Base-by-base conservation (phyloP, 2,797 vertebrate genomes). In the Gambelia wislizenii region DNA sequence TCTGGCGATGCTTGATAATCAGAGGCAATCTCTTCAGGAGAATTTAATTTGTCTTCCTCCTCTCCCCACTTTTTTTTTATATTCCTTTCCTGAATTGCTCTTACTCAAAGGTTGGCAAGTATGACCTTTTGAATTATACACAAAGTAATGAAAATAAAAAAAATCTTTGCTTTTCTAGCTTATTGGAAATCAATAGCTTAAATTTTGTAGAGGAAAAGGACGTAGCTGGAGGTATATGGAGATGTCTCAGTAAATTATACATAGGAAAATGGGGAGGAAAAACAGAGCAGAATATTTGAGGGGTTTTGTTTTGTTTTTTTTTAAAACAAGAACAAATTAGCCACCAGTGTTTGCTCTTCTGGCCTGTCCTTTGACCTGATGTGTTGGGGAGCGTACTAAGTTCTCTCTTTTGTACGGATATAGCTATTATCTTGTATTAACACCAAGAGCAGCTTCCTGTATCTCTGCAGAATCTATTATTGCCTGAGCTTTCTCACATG, bases 121-220 rank as follows among this genome's bases (percentile, higher is more conserved):
- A 25, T 22, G 56, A 54, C 54, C 25, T 25, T 44, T 9, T 78
- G 16, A 61, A 49, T 84, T 78, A 72, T 79, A 72, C 36, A n/a
- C 54, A 39, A 52, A 90, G 78, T 49, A 72, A 61, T 30, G 64
- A 69, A 87, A 84, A 61, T 87, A 47, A 72, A 89, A 72, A 89
- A 61, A 67, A 72, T 44, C 13, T 56, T 69, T 84, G 12, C 52
- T 83, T 72, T 81, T 54, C 25, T 72, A 42, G 67, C 16, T 83
- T 78, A 70, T n/a, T n/a, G n/a, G n/a, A n/a, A n/a, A n/a, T 92
- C 87, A 44, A 13, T 89, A 2, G 6, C 87, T 89, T 88, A 89
- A 80, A 44, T 88, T 42, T 72, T 83, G 79, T 33, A 77, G 56
- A 87, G 81, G n/a, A 91, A 12, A 16, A 74, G n/a, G n/a, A n/a